A percentile compares a stretch with the other conserved stretches of the same genome.
These are phyloP conservation scores for Urophycis tenuis DNA, from an alignment of 2,797 vertebrate genomes.

Conservation along the genomic window DNA sequence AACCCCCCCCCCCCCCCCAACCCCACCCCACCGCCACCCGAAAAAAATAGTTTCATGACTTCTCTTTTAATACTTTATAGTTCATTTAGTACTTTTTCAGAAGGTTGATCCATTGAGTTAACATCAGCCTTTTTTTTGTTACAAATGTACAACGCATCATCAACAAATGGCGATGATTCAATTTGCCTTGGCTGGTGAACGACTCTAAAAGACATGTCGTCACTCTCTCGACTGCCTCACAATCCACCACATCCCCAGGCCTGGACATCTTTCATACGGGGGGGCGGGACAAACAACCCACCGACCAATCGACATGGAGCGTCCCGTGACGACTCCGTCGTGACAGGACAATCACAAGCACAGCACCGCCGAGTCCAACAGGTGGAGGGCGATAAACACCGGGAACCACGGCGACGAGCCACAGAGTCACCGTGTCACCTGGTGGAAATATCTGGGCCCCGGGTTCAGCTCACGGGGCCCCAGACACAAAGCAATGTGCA, in stretches of 20 bases:
- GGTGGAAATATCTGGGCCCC: conserved; percentile 55
- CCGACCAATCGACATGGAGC: neutral
- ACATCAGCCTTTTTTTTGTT: neutral
- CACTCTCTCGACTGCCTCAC: neutral
- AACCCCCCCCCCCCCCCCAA: neutral
- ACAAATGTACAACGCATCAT: neutral
- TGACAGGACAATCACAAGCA: neutral
- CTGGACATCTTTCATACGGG: neutral
- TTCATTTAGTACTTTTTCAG: neutral
- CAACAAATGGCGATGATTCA: neutral
- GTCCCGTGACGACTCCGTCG: neutral
- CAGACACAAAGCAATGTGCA: conserved; percentile 69
- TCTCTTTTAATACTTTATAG: neutral
- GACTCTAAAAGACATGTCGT: neutral
- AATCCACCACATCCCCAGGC: neutral
- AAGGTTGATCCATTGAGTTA: neutral
- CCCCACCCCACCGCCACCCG: too few species aligned
- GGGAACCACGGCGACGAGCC: neutral
- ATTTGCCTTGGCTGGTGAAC: neutral
- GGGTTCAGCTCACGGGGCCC: conserved; percentile 54
- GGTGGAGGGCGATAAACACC: neutral
- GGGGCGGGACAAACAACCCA: neutral
- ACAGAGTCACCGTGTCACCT: conserved; percentile 48
- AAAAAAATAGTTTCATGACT: neutral
- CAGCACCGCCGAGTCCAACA: neutral